Base-by-base conservation (phyloP, 2,113 vertebrate genomes). In the Sander vitreus region DNA sequence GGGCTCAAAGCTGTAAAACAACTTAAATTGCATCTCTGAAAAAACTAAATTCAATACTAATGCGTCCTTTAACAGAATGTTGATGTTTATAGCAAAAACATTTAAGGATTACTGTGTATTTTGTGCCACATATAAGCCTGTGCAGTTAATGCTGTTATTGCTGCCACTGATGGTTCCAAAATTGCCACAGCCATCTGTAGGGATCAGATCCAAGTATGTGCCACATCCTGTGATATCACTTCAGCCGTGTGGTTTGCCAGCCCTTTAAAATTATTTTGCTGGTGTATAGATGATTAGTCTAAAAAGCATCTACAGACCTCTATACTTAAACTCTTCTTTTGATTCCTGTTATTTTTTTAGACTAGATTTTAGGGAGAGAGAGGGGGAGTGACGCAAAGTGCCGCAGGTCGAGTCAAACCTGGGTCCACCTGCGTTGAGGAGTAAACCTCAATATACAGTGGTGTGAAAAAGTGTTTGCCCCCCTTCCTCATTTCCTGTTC, bases 81-180 rank as follows among this genome's bases (percentile, higher is more conserved):
- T 64, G 69, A 87, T 65, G 73, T 86, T 78, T 60, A 72, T 23
- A 59, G 77, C 73, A 33, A 71, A 82, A 81, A 90, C 78, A 81
- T 88, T 88, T 85, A 70, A 80, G 90, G 91, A 92, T 92, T 89
- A 90, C 65, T 39, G 85, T 72, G 85, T 83, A 80, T 92, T 89
- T 85, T 76, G 65, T 73, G 54, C 60, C 74, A 59, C 76, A 73
- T 53, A 76, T 87, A 89, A 88, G 82, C 86, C 58, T 77, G 60
- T 62, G 85, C 72, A 47, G 86, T 83, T 90, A 81, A 89, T 81
- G 79, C 39, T 43, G 10, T 90, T 85, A 80, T 80, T 47, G 65
- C 73, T 81, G 76, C 75, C 75, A 84, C 80, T 87, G 86, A 90
- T 92, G 89, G 59, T 73, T 87, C 82, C 78, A 81, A 85, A 86